phyloP scores from a whole-genome alignment of 1,140 invertebrate species.

The Bicyclus anynana region DNA sequence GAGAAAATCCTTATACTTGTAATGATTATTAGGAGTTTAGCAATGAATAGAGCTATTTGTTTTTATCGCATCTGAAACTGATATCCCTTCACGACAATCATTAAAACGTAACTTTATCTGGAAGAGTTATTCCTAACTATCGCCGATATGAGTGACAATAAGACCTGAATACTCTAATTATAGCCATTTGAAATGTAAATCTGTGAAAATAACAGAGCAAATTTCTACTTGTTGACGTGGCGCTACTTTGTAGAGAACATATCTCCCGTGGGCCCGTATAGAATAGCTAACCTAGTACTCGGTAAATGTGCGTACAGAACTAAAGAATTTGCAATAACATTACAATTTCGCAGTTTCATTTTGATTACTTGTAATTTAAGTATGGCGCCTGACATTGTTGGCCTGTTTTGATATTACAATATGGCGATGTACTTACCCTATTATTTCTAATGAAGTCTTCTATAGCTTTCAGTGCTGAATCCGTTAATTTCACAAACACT shows the following conservation, averaged over 20 bases:
- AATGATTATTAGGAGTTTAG: too few relatives aligned
- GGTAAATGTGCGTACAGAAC: slow-evolving; percentile 5
- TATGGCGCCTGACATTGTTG: slow-evolving; percentile 75
- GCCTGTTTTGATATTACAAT: slow-evolving; percentile 74
- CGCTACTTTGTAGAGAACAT: slow-evolving; percentile 61
- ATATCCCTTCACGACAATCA: slow-evolving; percentile 8
- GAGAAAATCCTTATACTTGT: too few relatives aligned
- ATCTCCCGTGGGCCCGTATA: slow-evolving; percentile 30
- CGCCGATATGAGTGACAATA: slow-evolving; percentile 54
- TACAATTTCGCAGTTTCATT: slow-evolving; percentile 65
- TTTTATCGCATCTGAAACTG: slow-evolving; percentile 23
- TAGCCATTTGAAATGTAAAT: slow-evolving; percentile 72
- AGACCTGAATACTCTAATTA: slow-evolving; percentile 65
- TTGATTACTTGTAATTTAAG: slow-evolving; percentile 74
- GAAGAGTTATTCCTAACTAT: slow-evolving; percentile 44
- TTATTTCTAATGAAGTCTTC: slow-evolving; percentile 92
- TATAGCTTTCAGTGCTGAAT: slow-evolving; percentile 93
- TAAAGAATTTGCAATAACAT: slow-evolving; percentile 41
- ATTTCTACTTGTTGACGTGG: slow-evolving; percentile 75
- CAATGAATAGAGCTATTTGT: slow-evolving; percentile 21
- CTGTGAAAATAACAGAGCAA: slow-evolving; percentile 69
- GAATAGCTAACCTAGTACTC: slow-evolving; percentile 28
- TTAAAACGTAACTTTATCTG: slow-evolving; percentile 27
- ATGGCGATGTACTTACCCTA: slow-evolving; percentile 84
- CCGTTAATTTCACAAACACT: slow-evolving; percentile 96